Base-by-base conservation (phyloP, 1,140 invertebrate genomes). In the Delia radicum region DNA sequence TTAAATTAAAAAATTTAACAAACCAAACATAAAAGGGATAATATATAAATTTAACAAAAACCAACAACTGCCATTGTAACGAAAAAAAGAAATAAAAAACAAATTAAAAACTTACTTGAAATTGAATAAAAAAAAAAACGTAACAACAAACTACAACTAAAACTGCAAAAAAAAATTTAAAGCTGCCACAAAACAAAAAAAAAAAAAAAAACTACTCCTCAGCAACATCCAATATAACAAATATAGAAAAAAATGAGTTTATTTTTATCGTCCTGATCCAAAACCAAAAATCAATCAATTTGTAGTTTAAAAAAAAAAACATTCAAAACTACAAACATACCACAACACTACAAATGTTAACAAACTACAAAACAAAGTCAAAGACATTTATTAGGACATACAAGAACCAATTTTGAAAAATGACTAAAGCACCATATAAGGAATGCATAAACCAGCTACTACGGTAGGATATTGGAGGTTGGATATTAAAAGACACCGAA, bases 1-100 rank as follows among this genome's bases (percentile, higher is more conserved):
- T n/a, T 5, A 65, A 65, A 28, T 24, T 24, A 21, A 29, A 65
- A 3, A 61, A 61, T 10, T 61, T 61, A 28, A n/a, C n/a, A n/a
- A n/a, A n/a, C n/a, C n/a, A n/a, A n/a, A n/a, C n/a, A n/a, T n/a
- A n/a, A n/a, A n/a, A 29, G 62, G 27, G 62, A 65, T 15, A 65
- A 24, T 24, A 63, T 27, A 15, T 27, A 65, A 6, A 65, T 15
- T 28, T 29, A 65, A 65, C 2, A 65, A 63, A 63, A 63, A 63
- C 24, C 6, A 65, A 27, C 62, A 65, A 65, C 62, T 65, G 62
- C 62, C 62, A 65, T 65, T 65, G 62, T 65, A 65, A 65, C 27
- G 62, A 65, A 31, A 29, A 63, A 18, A 63, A 62, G 7, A 13
- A 48, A 15, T n/a, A n/a, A 48, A 63, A 24, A 62, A 67, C 63